These are phyloP conservation scores for Ecdyonurus torrentis DNA, from an alignment of 2,888 invertebrate genomes.

Conservation along the genomic window DNA sequence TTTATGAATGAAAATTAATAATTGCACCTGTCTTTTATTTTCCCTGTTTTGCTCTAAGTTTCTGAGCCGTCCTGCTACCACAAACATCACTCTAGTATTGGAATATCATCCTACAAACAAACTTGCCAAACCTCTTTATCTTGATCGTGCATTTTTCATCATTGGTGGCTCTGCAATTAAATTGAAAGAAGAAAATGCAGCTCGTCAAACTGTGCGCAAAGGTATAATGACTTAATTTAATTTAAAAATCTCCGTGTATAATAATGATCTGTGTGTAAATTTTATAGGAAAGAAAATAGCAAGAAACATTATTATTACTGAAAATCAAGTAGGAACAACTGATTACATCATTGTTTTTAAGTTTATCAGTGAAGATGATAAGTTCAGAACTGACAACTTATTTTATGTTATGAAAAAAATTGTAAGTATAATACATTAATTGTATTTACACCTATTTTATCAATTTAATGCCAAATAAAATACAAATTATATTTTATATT, in stretches of 20 bases:
- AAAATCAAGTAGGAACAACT: background rate
- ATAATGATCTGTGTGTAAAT: too few species aligned
- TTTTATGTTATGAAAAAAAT: background rate
- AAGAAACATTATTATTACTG: background rate
- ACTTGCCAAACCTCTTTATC: background rate
- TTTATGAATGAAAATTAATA: too few species aligned
- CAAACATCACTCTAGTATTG: background rate
- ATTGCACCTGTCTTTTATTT: too few species aligned
- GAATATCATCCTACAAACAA: background rate
- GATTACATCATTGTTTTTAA: background rate
- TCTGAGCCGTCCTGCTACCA: too few species aligned
- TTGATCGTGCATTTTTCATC: background rate
- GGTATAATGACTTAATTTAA: too few species aligned
- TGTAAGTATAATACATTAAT: too few species aligned
- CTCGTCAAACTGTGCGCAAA: background rate
- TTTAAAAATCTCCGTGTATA: too few species aligned
- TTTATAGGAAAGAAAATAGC: background rate
- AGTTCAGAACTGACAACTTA: background rate
- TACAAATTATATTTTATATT: too few species aligned
- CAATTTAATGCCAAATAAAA: too few species aligned
- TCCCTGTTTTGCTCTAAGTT: too few species aligned
- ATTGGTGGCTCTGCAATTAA: background rate
- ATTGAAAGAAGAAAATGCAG: background rate
- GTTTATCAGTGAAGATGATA: background rate
- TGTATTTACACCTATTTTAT: too few species aligned